Evolutionary conservation across 2,888 invertebrate genomes (phyloP), one percentile per base, ranked within the genome.

Genomic region (Entomobrya multifasciata): DNA sequence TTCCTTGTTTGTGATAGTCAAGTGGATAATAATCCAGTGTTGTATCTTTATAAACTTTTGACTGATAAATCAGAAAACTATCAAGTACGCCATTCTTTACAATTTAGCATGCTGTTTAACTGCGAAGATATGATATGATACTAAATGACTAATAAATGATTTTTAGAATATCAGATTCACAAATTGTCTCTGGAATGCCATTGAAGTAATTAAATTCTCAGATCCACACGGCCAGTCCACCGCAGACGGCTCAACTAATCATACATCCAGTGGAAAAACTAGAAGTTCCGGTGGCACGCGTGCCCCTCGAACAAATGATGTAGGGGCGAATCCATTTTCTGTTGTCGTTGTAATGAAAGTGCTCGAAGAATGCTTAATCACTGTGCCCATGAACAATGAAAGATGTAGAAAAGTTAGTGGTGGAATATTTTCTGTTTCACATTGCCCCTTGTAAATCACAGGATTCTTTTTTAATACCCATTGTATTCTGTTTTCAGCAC

Each of bases 101-200:
- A n/a, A n/a, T n/a, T n/a, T 27, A 1, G 6, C 52, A 55, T 36
- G 10, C 20, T n/a, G n/a, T n/a, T n/a, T n/a, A n/a, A n/a, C n/a
- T n/a, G n/a, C n/a, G n/a, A n/a, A 1, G 49, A 17, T 17, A 30
- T 30, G 11, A n/a, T n/a, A 41, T 57, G 6, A 30, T 27, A 4
- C 44, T 55, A n/a, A 20, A 17, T 78, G 20, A 78, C 20, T 52
- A 52, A 11, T 15, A 11, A n/a, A n/a, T n/a, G n/a, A n/a, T 22
- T 22, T 13, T 60, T 44, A 90, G 90, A 88, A 88, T 11, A 86
- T 91, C 15, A 72, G 89, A 17, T 79, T 91, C 15, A 91, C 91
- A n/a, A 91, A 91, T 65, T 91, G 91, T 49, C 44, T 91, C 8
- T 91, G 90, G 90, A 85, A 87, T 30, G 90, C 90, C 0, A 85